Evolutionary conservation across 2,888 invertebrate species (phyloP), one percentile per base, ranked within the genome.

Genomic region (Phyllotreta striolata): DNA sequence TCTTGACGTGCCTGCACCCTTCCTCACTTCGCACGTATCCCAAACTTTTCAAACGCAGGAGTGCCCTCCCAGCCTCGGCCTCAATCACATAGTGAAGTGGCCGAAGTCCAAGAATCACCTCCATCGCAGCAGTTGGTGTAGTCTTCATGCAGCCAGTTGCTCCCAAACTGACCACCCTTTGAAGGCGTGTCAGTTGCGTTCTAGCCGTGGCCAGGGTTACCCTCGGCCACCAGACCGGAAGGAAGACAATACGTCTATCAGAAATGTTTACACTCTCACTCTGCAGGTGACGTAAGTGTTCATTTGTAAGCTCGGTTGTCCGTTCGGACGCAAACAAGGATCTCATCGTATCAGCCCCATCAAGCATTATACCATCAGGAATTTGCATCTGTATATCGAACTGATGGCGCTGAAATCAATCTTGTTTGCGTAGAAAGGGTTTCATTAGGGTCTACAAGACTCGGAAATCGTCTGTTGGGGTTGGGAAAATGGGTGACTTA

Each of bases 341-440:
- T 55, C 35, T 6, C 40, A 24, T 13, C 41, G 34, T 44, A 56
- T 44, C 37, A 5, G 8, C 8, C 24, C 35, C 35, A 13, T 37
- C 44, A 56, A 3, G 38, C 51, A 51, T 51, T 44, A 38, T 12
- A 44, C 44, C 56, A 56, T 41, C 41, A 24, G 14, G 12, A 47
- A 57, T 47, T 24, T 49, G 24, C 57, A 57, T 49, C 40, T 41
- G 10, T 35, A 58, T 49, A 41, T 41, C 14, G 10, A 51, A 34
- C 49, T 41, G 51, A 51, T 58, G 40, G 40, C 51, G 24, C 43
- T 35, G 51, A 58, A 58, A 58, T 58, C 51, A 58, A 58, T 58
- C 58, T 51, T 58, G 58, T 58, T 58, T 58, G 51, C 58, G 51
- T 58, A 58, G 49, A 58, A 49, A 51, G 58, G 41, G 35, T 5